phyloP scores from a whole-genome alignment of 1,140 invertebrate genomes.

The Mercenaria mercenaria region DNA sequence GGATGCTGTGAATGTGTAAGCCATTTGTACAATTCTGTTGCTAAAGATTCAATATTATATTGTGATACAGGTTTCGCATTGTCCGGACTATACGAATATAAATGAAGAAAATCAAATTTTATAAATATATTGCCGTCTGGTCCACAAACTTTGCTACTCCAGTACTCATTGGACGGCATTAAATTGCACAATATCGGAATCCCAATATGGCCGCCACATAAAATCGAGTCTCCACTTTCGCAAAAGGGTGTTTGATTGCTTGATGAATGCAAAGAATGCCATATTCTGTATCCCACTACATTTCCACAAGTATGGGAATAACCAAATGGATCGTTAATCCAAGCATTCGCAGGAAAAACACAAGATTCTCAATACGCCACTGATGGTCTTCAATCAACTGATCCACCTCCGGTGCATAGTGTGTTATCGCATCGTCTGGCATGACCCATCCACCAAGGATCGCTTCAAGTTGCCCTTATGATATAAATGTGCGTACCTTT shows the following conservation, averaged over 20 bases:
- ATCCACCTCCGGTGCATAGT: conserved; percentile 97
- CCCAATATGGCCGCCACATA: conserved; percentile 97
- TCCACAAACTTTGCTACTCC: conserved; percentile 94
- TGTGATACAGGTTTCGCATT: not conserved
- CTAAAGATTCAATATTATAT: conserved; percentile 11
- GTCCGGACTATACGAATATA: conserved; percentile 83
- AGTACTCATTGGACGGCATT: conserved; percentile 99
- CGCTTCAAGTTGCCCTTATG: conserved; percentile 93
- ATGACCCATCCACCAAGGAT: conserved; percentile 98
- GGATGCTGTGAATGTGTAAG: conserved; percentile 82
- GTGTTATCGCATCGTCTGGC: conserved; percentile 97
- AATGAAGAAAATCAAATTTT: conserved; percentile 98
- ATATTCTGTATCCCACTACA: conserved; percentile 93
- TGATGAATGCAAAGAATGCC: conserved; percentile 97
- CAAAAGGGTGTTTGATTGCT: conserved; percentile 95
- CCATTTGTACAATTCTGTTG: conserved; percentile 49
- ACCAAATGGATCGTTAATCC: conserved; percentile 97
- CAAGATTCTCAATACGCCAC: conserved; percentile 95
- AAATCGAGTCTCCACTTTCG: conserved; percentile 93
- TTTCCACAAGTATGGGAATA: conserved; percentile 95
- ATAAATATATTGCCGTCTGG: conserved; percentile 92
- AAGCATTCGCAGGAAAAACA: conserved; percentile 92
- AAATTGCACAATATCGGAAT: conserved; percentile 91
- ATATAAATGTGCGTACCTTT: conserved; percentile 47
- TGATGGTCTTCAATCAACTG: conserved; percentile 97